These are phyloP conservation scores for Myzus persicae DNA, from an alignment of 1,140 invertebrate species.

Conservation along the genomic window DNA sequence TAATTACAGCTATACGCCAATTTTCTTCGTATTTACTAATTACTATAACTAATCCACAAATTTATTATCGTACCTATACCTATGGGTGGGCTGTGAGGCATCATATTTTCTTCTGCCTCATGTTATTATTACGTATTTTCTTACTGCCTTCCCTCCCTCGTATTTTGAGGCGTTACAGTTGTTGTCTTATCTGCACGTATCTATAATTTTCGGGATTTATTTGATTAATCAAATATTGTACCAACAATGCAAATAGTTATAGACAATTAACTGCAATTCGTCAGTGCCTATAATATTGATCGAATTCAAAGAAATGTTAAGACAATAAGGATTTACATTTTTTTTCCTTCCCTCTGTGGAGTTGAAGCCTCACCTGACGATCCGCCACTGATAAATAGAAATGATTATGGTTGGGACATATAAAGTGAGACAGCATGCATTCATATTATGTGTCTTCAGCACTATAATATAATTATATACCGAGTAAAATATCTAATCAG, in stretches of 20 bases:
- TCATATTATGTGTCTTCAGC: background rate
- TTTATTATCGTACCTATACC: background rate
- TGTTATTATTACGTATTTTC: background rate
- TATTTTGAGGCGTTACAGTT: no score
- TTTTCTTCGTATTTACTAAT: background rate
- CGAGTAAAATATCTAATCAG: background rate
- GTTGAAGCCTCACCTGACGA: no score
- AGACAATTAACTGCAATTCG: no score
- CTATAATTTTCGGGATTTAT: no score
- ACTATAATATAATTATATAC: background rate
- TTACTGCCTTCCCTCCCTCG: no score
- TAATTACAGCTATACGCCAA: background rate
- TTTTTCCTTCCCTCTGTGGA: accelerated
- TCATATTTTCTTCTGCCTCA: background rate
- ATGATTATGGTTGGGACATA: background rate
- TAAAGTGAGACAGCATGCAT: no score
- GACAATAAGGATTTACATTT: background rate
- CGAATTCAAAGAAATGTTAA: background rate
- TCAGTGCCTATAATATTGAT: background rate
- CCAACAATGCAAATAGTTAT: no score
- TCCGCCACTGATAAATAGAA: background rate
- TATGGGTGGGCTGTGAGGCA: no score
- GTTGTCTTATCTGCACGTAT: no score
- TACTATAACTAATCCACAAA: background rate
- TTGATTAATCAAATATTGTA: background rate